Conservation (phyloP, 2,113 vertebrate species). For the Seriola quinqueradiata region DNA sequence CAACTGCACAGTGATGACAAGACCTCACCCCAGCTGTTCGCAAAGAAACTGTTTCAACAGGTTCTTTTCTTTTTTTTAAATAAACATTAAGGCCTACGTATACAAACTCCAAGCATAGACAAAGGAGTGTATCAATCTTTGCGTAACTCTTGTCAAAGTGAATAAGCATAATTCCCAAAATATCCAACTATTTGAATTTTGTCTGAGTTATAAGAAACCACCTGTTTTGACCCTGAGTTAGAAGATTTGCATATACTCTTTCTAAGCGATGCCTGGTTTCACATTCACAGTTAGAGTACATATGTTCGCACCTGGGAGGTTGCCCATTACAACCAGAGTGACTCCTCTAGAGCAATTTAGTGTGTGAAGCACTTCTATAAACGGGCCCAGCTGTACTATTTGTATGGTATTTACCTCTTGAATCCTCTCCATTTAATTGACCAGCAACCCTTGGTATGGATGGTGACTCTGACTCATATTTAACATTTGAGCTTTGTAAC, state of each 20-base stretch:
- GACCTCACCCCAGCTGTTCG: neutral
- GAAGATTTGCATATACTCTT: neutral
- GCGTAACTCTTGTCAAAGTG: no score
- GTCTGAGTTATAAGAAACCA: neutral
- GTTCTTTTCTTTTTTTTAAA: no score
- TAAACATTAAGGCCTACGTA: no score
- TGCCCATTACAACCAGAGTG: conserved; percentile 24
- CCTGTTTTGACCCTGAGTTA: neutral
- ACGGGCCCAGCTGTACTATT: conserved; percentile 8
- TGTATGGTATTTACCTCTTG: conserved; percentile 7
- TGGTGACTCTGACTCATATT: neutral
- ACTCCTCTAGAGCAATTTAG: conserved; percentile 29
- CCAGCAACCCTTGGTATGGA: neutral
- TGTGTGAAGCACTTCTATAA: conserved; percentile 23
- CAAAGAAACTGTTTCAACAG: neutral
- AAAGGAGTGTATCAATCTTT: no score
- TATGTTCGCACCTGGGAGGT: conserved; percentile 28
- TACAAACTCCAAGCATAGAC: no score
- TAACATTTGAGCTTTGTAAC: neutral
- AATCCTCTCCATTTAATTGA: conserved; percentile 4
- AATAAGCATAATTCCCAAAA: conserved; percentile 3
- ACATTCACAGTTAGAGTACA: neutral
- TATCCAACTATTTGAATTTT: neutral
- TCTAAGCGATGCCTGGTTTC: conserved; percentile 17
- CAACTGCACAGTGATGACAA: neutral